Base-by-base conservation (phyloP, 2,797 vertebrate species). In the Peromyscus melanophrys region DNA sequence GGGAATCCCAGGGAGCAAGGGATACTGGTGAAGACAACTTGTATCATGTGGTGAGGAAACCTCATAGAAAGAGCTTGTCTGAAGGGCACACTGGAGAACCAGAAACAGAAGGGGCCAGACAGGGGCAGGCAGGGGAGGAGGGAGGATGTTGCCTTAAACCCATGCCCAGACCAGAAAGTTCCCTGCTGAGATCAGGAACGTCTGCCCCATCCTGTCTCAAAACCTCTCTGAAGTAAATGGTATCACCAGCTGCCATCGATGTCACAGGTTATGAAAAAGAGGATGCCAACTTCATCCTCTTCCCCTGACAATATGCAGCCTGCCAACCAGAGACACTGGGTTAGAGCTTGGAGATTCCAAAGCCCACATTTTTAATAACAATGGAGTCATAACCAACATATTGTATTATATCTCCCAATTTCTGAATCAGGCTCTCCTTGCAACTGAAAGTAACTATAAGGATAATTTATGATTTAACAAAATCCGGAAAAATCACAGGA, bases 341-440 rank as follows among this genome's bases (percentile, higher is more conserved):
- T 43, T 31, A 92, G 57, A 21, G 19, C 4, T 27, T 29, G 2
- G 21, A 71, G 46, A 76, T 46, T 4, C 85, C 5, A 37, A 96
- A 84, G 83, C 55, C n/a, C 71, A n/a, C 4, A 76, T 76, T 73
- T 86, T 77, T 29, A 82, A 17, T 23, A 89, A 52, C 76, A 40
- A 1, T 17, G 4, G 78, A 76, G 31, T 61, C 52, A 4, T 63
- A 57, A 77, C 85, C 80, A 77, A 82, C 80, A 61, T 37, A 71
- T 46, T 90, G 17, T 34, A 46, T 7, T 69, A 25, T 4, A 67
- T 13, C 12, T 92, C 63, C 52, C 81, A 59, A 46, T 65, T 95
- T 46, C 73, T 84, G 71, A 89, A 76, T 78, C 65, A 85, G 90
- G 52, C 17, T 94, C 46, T 37, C 46, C 67, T 81, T 82, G 25